phyloP scores from a whole-genome alignment of 1,140 invertebrate species.

The Hycleus cichorii region DNA sequence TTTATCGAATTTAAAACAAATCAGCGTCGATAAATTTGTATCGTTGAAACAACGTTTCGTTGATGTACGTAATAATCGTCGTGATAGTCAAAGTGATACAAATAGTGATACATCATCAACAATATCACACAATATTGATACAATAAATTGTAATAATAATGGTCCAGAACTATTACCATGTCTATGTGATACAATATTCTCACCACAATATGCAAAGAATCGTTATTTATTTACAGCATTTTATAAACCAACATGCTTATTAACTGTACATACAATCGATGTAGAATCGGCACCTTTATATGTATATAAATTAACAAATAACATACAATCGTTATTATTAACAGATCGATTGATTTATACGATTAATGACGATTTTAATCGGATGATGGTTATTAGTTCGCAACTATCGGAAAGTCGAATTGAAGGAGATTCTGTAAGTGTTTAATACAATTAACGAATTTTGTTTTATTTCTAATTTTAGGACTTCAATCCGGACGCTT shows the following conservation, averaged over 20 bases:
- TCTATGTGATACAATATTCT: slow-evolving; percentile 43
- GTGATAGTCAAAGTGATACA: slow-evolving; percentile 36
- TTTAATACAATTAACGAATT: neutral
- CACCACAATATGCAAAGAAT: slow-evolving; percentile 44
- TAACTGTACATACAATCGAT: slow-evolving; percentile 53
- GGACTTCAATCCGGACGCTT: slow-evolving; percentile 49
- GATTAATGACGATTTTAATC: slow-evolving; percentile 44
- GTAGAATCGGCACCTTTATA: slow-evolving; percentile 58
- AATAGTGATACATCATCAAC: slow-evolving; percentile 30
- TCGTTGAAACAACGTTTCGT: slow-evolving; percentile 56
- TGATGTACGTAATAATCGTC: slow-evolving; percentile 35
- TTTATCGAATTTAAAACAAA: slow-evolving; percentile 55
- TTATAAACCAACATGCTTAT: slow-evolving; percentile 43
- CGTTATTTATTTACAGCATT: slow-evolving; percentile 47
- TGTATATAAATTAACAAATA: slow-evolving; percentile 59
- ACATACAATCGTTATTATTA: slow-evolving; percentile 49
- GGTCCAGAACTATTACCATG: slow-evolving; percentile 37
- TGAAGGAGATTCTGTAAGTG: slow-evolving; percentile 48
- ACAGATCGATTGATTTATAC: slow-evolving; percentile 57
- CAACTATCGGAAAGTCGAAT: slow-evolving; percentile 52
- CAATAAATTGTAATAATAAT: slow-evolving; percentile 9
- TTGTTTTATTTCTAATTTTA: slow-evolving; percentile 23
- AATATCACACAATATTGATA: slow-evolving; percentile 23
- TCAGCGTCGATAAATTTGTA: slow-evolving; percentile 59
- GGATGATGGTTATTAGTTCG: slow-evolving; percentile 52